Conservation (phyloP, 2,888 invertebrate genomes). For the Tanypteryx hageni region DNA sequence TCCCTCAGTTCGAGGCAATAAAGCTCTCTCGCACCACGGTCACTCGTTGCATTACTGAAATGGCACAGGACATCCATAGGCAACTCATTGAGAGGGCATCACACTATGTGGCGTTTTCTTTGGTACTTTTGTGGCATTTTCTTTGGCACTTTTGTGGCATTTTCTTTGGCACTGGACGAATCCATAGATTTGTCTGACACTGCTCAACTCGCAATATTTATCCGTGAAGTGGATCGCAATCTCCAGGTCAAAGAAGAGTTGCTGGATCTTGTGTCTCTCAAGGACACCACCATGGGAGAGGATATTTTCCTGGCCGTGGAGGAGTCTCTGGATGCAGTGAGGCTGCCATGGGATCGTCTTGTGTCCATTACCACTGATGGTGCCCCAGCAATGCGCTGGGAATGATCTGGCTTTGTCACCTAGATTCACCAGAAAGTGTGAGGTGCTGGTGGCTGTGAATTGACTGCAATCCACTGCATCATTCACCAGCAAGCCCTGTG, state of each 20-base stretch:
- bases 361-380: background rate
- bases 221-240: background rate
- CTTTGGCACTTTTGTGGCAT: no score
- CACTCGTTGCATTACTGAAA: no score
- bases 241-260: conserved; percentile 9
- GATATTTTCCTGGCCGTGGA: background rate
- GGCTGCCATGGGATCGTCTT: background rate
- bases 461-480: background rate
- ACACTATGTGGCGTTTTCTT: no score
- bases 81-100: no score
- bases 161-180: background rate
- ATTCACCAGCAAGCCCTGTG: background rate
- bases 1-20: no score
- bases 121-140: no score
- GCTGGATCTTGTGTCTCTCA: background rate
- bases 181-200: background rate
- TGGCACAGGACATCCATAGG: no score
- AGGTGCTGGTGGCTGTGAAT: no score
- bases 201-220: no score
- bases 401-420: background rate
- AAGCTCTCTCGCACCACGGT: no score
- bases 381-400: background rate
- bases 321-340: background rate
- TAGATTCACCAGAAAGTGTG: background rate
- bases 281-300: background rate